phyloP scores from a whole-genome alignment of 2,113 vertebrate species.

The Macquaria ambigua region DNA sequence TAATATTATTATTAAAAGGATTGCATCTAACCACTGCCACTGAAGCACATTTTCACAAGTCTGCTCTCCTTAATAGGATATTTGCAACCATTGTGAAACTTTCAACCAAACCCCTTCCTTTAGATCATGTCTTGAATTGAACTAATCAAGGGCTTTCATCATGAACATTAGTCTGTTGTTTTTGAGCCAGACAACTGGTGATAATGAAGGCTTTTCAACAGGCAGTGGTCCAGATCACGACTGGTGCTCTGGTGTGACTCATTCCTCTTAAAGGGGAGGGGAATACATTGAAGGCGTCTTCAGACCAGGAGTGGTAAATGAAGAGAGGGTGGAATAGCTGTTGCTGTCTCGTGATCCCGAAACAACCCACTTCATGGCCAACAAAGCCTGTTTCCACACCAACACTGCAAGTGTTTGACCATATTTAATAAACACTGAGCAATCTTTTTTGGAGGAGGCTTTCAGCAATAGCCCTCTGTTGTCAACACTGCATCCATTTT shows the following conservation, averaged over 20 bases:
- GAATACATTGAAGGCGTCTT: conserved; percentile 10
- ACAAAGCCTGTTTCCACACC: conserved; percentile 50
- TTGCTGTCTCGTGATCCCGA: background rate
- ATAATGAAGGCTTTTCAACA: conserved; percentile 32
- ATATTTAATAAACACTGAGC: conserved; percentile 34
- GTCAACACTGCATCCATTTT: conserved; percentile 40
- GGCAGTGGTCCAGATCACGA: conserved; percentile 24
- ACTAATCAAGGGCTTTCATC: conserved; percentile 18
- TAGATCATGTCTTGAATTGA: background rate
- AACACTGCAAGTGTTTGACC: conserved; percentile 33
- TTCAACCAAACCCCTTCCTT: background rate
- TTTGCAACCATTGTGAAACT: background rate
- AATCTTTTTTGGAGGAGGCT: conserved; percentile 27
- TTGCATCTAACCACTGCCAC: too few species aligned
- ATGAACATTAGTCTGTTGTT: conserved; percentile 15
- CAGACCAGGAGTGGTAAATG: background rate
- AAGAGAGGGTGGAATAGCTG: background rate
- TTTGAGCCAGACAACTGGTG: conserved; percentile 1
- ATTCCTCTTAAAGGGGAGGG: conserved; percentile 1
- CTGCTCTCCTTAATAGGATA: background rate
- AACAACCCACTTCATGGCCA: conserved; percentile 33
- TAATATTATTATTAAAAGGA: background rate
- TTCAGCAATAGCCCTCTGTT: conserved; percentile 36
- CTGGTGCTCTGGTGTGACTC: conserved; percentile 20
- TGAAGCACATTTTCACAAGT: background rate